Evolutionary conservation across 2,113 vertebrate species (phyloP).

Genomic region (Genyomyrus donnyi): DNA sequence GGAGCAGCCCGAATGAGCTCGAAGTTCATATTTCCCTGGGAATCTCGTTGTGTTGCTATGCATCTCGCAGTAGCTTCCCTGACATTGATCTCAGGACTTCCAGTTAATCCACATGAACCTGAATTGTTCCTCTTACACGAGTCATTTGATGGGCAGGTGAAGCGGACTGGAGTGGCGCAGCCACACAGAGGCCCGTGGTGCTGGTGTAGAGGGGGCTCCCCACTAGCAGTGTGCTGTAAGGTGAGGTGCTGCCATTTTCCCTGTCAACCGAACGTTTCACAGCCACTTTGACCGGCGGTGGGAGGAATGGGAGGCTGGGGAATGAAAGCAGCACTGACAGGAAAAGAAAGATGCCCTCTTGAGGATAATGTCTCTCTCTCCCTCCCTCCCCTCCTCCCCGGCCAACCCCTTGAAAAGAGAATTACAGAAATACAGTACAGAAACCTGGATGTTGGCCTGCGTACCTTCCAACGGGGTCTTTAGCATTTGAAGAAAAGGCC

Average conservation of each 20-base stretch:
- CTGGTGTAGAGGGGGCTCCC: background rate
- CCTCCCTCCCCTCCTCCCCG: background rate
- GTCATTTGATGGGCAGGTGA: background rate
- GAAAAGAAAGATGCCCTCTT: background rate
- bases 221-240: background rate
- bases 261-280: background rate
- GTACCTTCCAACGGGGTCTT: conserved; percentile 29
- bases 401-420: background rate
- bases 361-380: background rate
- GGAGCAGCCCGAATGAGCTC: background rate
- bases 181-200: background rate
- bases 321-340: background rate
- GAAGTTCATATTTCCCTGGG: background rate
- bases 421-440: conserved; percentile 33
- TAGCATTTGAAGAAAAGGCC: conserved; percentile 30
- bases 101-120: background rate
- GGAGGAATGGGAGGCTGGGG: background rate
- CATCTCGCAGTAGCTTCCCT: background rate
- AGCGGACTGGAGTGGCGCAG: background rate
- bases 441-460: conserved; percentile 53
- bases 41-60: background rate
- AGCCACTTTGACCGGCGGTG: background rate
- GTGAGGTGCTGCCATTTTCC: background rate
- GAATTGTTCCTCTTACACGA: background rate
- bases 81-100: background rate